These are phyloP conservation scores for Bucco capensis DNA, from an alignment of 2,113 vertebrate genomes.

Conservation along the genomic window DNA sequence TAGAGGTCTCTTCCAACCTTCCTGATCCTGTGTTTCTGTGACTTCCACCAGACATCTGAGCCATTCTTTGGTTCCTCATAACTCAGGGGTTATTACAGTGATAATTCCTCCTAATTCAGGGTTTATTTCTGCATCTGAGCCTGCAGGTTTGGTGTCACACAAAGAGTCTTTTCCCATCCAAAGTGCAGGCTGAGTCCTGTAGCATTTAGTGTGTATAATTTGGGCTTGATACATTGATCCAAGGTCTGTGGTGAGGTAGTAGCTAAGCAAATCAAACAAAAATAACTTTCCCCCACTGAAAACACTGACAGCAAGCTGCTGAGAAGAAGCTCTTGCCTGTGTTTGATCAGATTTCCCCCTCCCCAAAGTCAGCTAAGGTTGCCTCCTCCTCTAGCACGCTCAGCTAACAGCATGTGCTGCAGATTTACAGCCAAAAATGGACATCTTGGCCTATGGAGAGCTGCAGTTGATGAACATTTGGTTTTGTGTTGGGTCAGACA, in stretches of 20 bases:
- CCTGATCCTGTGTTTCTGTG: too few species aligned
- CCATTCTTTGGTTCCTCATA: not conserved
- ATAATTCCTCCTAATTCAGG: too few species aligned
- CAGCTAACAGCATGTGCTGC: conserved; percentile 59
- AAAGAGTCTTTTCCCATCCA: too few species aligned
- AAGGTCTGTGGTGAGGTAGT: not conserved
- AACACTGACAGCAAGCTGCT: not conserved
- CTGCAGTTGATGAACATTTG: conserved; percentile 61
- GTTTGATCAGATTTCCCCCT: not conserved
- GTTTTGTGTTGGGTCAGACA: conserved; percentile 61
- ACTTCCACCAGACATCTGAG: not conserved
- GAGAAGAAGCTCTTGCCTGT: not conserved
- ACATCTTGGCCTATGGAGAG: conserved; percentile 55
- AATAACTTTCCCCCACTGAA: not conserved
- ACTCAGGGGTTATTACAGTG: not conserved
- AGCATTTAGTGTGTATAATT: not conserved
- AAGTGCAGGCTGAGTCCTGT: not conserved
- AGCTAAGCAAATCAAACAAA: not conserved
- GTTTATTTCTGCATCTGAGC: not conserved
- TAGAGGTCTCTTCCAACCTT: too few species aligned
- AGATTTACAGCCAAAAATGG: conserved; percentile 68
- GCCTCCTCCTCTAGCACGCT: not conserved
- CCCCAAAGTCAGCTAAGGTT: not conserved
- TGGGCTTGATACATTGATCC: not conserved
- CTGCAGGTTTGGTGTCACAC: too few species aligned